phyloP scores from a whole-genome alignment of 1,140 invertebrate species.

The Drosophila littoralis region DNA sequence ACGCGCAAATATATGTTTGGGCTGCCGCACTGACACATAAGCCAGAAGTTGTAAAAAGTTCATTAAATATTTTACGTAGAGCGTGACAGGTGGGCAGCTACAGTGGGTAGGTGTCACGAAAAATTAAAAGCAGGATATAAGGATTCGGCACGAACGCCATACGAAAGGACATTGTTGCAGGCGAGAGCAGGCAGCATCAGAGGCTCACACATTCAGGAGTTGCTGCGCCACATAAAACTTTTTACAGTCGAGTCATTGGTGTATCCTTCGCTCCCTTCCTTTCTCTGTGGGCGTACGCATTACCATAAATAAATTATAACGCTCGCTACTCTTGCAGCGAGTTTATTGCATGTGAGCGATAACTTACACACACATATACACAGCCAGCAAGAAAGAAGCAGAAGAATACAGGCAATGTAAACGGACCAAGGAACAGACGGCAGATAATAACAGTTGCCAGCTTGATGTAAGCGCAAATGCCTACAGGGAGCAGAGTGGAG shows the following conservation, averaged over 20 bases:
- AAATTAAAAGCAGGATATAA: conserved; percentile 80
- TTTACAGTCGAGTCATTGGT: conserved; percentile 42
- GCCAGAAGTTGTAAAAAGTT: conserved; percentile 59
- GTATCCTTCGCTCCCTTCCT: not conserved
- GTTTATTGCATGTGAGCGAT: conserved; percentile 79
- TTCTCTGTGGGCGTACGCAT: conserved; percentile 59
- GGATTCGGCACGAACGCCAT: conserved; percentile 70
- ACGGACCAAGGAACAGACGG: conserved; percentile 53
- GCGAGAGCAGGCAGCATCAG: not conserved
- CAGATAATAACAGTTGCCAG: conserved; percentile 79
- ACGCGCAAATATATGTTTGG: not conserved
- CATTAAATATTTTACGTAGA: conserved; percentile 66
- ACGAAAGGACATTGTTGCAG: conserved; percentile 70
- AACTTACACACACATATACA: conserved; percentile 50
- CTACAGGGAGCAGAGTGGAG: not conserved
- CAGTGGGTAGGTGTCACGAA: conserved; percentile 62
- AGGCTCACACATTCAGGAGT: conserved; percentile 20
- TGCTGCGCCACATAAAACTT: conserved; percentile 59
- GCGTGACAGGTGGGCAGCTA: conserved; percentile 44
- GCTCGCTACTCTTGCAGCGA: conserved; percentile 71
- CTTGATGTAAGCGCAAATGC: conserved; percentile 53
- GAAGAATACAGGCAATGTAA: conserved; percentile 13
- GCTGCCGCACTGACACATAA: conserved; percentile 14
- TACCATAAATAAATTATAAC: conserved; percentile 83
- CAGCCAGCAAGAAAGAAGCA: not conserved